These are phyloP conservation scores for Chelonia mydas DNA, from an alignment of 2,797 vertebrate genomes.

Conservation along the genomic window DNA sequence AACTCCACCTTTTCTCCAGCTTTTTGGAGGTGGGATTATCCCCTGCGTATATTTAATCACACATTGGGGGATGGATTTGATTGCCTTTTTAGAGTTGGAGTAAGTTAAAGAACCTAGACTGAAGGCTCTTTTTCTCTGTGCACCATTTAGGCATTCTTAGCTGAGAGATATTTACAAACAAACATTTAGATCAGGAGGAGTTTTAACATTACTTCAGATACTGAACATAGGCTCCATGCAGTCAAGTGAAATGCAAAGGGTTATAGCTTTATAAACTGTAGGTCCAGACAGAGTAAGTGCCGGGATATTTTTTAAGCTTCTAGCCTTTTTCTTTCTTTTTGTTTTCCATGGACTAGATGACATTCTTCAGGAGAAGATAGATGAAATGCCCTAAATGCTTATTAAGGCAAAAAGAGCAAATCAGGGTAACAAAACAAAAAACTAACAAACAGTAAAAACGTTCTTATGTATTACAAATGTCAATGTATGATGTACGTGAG, in stretches of 20 bases:
- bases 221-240: neutral
- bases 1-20: slow-evolving; percentile 75
- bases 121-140: neutral
- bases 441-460: slow-evolving; percentile 6
- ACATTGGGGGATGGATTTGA: slow-evolving; percentile 65
- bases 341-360: slow-evolving; percentile 20
- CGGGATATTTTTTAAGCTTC: neutral
- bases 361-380: slow-evolving; percentile 14
- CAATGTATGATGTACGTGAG: slow-evolving; percentile 52
- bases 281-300: neutral
- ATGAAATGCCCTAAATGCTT: neutral
- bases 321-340: neutral
- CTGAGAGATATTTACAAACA: slow-evolving; percentile 57
- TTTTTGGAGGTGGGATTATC: slow-evolving; percentile 70
- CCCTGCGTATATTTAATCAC: slow-evolving; percentile 75
- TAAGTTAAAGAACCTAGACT: slow-evolving; percentile 60
- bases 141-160: neutral
- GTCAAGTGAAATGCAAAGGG: neutral
- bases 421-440: slow-evolving; percentile 2
- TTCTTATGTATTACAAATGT: slow-evolving; percentile 46
- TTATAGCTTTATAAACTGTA: neutral
- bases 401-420: slow-evolving; percentile 35
- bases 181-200: accelerated
- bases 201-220: neutral
- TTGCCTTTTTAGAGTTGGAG: slow-evolving; percentile 73